phyloP scores from a whole-genome alignment of 2,888 invertebrate genomes.

The Lucinisca nassula region DNA sequence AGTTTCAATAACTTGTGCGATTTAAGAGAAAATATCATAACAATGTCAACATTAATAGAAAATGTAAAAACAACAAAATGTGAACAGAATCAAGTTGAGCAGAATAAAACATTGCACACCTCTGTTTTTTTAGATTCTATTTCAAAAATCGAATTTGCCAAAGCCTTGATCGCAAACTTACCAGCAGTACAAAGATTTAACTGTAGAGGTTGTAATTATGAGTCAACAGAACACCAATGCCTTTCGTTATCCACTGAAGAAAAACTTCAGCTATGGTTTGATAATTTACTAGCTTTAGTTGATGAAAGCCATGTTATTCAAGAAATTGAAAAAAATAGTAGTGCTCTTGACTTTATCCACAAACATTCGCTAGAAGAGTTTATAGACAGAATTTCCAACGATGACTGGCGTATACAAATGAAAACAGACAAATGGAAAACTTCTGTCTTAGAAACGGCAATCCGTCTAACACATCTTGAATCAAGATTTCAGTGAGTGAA shows the following conservation, averaged over 20 bases:
- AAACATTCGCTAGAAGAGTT: not conserved
- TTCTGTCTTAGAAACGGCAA: not conserved
- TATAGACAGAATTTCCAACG: not conserved
- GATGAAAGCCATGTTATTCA: not conserved
- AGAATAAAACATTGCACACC: not conserved
- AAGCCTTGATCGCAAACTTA: not conserved
- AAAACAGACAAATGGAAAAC: not conserved
- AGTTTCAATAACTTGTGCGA: not conserved
- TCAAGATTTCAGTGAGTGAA: not conserved
- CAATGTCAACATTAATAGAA: not conserved
- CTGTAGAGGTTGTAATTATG: not conserved
- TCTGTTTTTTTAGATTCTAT: not conserved
- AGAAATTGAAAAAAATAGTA: not conserved
- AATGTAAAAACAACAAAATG: not conserved
- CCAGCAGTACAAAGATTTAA: not conserved
- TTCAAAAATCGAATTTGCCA: not conserved
- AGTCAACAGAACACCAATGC: not conserved
- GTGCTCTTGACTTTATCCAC: not conserved
- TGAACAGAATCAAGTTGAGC: not conserved
- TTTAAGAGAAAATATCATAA: not conserved
- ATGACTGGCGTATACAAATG: not conserved
- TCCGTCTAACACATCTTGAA: not conserved
- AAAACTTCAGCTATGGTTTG: constrained; percentile 1
- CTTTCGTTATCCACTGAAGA: not conserved
- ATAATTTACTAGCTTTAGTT: not conserved